Evolutionary conservation across 1,140 invertebrate genomes (phyloP), one percentile per base, ranked within the genome.

Genomic region (Lasioglossum albipes): DNA sequence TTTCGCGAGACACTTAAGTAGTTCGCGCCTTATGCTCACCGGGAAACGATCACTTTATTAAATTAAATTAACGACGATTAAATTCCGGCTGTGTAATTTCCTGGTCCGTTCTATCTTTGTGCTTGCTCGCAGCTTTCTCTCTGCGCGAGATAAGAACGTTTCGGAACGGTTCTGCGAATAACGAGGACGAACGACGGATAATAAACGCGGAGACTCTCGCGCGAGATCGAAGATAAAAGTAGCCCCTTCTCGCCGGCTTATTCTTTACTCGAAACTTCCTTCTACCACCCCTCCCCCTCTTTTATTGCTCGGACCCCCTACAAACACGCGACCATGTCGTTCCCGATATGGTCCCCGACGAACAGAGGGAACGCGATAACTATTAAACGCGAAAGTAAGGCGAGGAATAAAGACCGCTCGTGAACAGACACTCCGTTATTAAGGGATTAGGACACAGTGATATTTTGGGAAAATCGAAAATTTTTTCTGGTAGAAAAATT

Each of bases 241-340:
- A 7, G 57, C 12, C 7, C 54, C 42, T 71, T 62, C 41, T 31
- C 45, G 13, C 36, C 45, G 62, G n/a, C 27, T 57, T 71, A 64
- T 78, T 71, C 49, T 42, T 71, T 52, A 3, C 4, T n/a, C 36
- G 75, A 64, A 71, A 64, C 20, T 20, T 41, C 49, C 7, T 20
- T 7, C 13, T 27, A 4, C 52, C 64, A 12, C 49, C 7, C 16
- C 27, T 27, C 27, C 27, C 1, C 27, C 13, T 16, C 20, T 62
- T 78, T 78, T 78, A 71, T 64, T 71, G 31, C 54, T 42, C 4
- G 13, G 57, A n/a, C 45, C 42, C 18, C 59, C n/a, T 49, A 52
- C 42, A 49, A 52, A 79, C 69, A 65, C 31, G 57, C 67, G 27
- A 78, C 20, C 20, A 41, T 49, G 65, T 65, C 41, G 9, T 65